Conservation (phyloP, 2,797 vertebrate genomes). For the Paramormyrops hopkinsi region DNA sequence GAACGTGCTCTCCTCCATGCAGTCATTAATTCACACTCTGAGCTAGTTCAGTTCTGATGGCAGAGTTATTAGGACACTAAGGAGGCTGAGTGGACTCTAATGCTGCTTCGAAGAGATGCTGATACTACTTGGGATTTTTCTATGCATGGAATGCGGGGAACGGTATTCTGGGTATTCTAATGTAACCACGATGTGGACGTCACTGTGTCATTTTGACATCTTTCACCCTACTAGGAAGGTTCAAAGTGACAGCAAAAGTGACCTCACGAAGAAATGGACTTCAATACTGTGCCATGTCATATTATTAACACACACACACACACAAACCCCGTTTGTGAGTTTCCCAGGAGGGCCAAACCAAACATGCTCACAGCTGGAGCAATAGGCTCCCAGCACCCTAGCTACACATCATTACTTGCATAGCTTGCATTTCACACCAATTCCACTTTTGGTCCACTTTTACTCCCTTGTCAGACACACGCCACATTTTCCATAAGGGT, state of each 20-base stretch:
- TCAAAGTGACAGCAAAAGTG: neutral
- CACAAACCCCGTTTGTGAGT: neutral
- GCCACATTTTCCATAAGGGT: constrained; percentile 23
- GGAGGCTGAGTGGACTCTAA: neutral
- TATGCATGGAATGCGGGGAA: neutral
- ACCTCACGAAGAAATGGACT: constrained; percentile 24
- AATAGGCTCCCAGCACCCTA: constrained; percentile 34
- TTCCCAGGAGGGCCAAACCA: constrained; percentile 49
- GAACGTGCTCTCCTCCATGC: neutral
- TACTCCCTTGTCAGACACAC: constrained; percentile 32
- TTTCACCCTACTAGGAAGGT: neutral
- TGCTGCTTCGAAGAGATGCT: neutral
- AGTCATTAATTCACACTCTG: neutral
- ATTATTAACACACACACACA: constrained; percentile 32
- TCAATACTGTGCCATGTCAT: constrained; percentile 28
- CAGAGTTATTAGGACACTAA: neutral
- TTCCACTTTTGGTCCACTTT: constrained; percentile 32
- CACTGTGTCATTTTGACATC: neutral
- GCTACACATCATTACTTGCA: constrained; percentile 33
- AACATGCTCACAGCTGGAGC: constrained; percentile 50
- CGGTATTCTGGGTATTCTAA: neutral
- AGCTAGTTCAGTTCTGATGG: neutral
- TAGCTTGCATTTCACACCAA: constrained; percentile 43
- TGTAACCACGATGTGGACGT: neutral
- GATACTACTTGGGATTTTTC: neutral